Percentiles rank a stretch among this genome's conserved stretches.
Conservation (phyloP, 2,797 vertebrate genomes). For the Gallinago nigripennis region DNA sequence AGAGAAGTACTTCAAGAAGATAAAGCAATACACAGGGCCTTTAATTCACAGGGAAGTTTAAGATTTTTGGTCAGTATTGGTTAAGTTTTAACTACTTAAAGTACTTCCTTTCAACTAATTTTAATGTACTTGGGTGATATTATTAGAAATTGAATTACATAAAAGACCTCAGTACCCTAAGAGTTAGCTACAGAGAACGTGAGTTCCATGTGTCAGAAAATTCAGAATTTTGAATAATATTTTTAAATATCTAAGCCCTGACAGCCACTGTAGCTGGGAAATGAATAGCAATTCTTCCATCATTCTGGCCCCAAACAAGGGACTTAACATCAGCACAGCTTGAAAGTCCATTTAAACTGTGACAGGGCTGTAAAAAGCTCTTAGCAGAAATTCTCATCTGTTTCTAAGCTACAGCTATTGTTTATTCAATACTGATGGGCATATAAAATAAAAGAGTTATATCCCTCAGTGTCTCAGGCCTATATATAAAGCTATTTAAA, state of each 20-base stretch:
- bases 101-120: not conserved
- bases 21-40: not conserved
- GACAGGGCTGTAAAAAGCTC: not conserved
- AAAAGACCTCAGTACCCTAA: not conserved
- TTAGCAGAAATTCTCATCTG: not conserved
- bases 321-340: slow-evolving; percentile 18
- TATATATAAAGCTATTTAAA: not conserved
- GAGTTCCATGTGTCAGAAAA: not conserved
- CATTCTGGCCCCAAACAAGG: not conserved
- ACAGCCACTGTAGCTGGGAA: not conserved
- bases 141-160: not conserved
- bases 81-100: not conserved
- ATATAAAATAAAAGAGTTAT: not conserved
- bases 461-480: not conserved
- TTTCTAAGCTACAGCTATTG: slow-evolving; percentile 4
- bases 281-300: not conserved
- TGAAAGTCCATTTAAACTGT: slow-evolving; percentile 41
- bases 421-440: not conserved
- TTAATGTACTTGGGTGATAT: not conserved
- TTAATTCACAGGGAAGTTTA: not conserved
- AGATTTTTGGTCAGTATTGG: not conserved
- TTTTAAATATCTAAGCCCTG: not conserved
- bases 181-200: not conserved
- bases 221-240: not conserved
- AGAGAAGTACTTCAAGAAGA: not conserved